Conservation (phyloP, 2,888 invertebrate genomes). For the Lasioglossum leucozonium region DNA sequence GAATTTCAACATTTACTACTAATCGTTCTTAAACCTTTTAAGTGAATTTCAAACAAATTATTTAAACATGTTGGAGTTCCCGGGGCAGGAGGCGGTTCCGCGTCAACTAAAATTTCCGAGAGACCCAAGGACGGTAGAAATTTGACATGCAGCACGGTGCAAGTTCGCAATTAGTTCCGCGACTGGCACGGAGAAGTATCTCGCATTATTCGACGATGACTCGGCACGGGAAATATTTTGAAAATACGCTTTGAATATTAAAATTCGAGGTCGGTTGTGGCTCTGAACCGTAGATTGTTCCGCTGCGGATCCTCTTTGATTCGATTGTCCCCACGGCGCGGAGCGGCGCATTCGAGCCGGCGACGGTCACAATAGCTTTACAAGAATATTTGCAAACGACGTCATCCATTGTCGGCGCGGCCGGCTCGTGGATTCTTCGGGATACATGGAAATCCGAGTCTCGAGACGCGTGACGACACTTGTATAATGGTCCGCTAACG, state of each 20-base stretch:
- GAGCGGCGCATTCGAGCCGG: conserved; percentile 24
- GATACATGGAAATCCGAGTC: conserved; percentile 73
- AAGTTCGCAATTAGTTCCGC: conserved; percentile 5
- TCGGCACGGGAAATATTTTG: conserved; percentile 65
- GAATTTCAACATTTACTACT: not conserved
- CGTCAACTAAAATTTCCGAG: not conserved
- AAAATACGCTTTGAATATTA: conserved; percentile 67
- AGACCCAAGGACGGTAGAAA: not conserved
- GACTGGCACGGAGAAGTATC: not conserved
- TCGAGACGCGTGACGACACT: conserved; percentile 77
- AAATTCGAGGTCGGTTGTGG: conserved; percentile 1
- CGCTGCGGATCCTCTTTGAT: conserved; percentile 47
- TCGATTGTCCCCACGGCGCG: conserved; percentile 40
- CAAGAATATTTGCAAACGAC: conserved; percentile 67
- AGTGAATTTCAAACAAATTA: too few relatives aligned
- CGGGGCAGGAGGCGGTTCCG: not conserved
- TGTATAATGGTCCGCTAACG: conserved; percentile 78
- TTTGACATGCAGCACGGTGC: not conserved
- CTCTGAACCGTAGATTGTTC: conserved; percentile 52
- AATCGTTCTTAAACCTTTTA: too few relatives aligned
- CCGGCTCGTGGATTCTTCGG: conserved; percentile 42
- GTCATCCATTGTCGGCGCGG: conserved; percentile 60
- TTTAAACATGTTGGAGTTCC: too few relatives aligned
- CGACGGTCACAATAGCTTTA: conserved; percentile 49
- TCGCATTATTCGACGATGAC: conserved; percentile 33